Conservation (phyloP, 2,113 vertebrate genomes). For the Megaptera novaeangliae region DNA sequence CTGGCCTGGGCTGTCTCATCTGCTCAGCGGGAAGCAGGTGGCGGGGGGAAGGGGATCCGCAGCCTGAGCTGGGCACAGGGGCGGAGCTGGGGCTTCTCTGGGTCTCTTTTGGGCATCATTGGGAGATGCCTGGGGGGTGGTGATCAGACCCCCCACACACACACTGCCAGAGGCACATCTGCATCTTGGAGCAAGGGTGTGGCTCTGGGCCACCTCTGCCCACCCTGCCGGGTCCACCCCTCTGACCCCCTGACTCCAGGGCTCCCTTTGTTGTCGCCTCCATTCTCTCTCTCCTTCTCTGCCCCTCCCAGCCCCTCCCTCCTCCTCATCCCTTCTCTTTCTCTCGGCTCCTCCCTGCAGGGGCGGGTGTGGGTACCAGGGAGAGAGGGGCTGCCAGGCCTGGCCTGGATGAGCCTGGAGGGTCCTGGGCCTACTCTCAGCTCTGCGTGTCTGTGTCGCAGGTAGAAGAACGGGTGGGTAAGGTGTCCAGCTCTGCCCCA, state of each 20-base stretch:
- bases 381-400: background rate
- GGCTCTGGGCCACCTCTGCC: background rate
- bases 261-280: too few species aligned
- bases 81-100: background rate
- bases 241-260: background rate
- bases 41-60: background rate
- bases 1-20: background rate
- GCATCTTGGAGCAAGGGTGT: background rate
- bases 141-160: background rate
- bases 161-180: background rate
- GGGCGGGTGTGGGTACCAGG: background rate
- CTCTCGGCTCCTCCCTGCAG: background rate
- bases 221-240: background rate
- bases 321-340: background rate
- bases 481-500: too few species aligned
- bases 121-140: background rate
- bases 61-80: background rate
- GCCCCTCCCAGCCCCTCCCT: too few species aligned
- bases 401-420: background rate
- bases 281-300: background rate
- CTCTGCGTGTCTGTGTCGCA: background rate
- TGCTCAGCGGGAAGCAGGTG: fast-evolving
- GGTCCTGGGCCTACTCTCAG: background rate
- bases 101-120: background rate
- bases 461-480: background rate